phyloP scores from a whole-genome alignment of 2,888 invertebrate species.

The Thereva nobilitata region DNA sequence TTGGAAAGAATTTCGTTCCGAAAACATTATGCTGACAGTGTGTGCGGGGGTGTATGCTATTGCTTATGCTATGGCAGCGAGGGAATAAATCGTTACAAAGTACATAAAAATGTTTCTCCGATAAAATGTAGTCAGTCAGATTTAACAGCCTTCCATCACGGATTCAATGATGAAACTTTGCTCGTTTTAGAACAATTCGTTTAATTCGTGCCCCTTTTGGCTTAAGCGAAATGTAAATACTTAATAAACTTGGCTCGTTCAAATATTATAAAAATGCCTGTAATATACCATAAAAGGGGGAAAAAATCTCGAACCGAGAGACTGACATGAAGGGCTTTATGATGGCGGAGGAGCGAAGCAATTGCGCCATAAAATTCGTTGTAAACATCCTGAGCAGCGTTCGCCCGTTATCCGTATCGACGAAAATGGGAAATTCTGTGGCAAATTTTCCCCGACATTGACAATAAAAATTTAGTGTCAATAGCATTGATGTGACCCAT shows the following conservation, averaged over 20 bases:
- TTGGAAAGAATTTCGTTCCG: too few relatives aligned
- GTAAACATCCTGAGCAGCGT: slow-evolving; percentile 19
- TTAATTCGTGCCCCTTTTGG: slow-evolving; percentile 25
- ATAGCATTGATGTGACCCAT: slow-evolving; percentile 37
- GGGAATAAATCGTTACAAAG: too few relatives aligned
- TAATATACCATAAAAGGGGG: slow-evolving; percentile 6
- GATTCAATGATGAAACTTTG: slow-evolving; percentile 30
- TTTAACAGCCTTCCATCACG: too few relatives aligned
- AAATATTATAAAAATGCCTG: slow-evolving; percentile 24
- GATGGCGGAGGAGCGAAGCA: slow-evolving; percentile 20
- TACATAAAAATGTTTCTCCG: too few relatives aligned
- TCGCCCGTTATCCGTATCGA: slow-evolving; percentile 28
- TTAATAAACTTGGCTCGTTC: slow-evolving; percentile 30
- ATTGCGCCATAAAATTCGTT: slow-evolving; percentile 25
- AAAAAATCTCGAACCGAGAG: slow-evolving; percentile 24
- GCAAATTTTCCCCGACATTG: slow-evolving; percentile 36
- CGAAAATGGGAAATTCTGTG: slow-evolving; percentile 34
- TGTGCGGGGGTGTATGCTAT: too few relatives aligned
- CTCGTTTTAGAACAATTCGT: slow-evolving; percentile 28
- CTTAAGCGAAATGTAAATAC: slow-evolving; percentile 34
- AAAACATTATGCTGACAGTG: too few relatives aligned
- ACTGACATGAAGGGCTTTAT: slow-evolving; percentile 30
- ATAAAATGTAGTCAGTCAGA: too few relatives aligned
- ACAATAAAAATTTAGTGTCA: slow-evolving; percentile 37
- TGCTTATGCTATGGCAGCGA: too few relatives aligned